Conservation (phyloP, 2,888 invertebrate genomes). For the Noctua pronuba region DNA sequence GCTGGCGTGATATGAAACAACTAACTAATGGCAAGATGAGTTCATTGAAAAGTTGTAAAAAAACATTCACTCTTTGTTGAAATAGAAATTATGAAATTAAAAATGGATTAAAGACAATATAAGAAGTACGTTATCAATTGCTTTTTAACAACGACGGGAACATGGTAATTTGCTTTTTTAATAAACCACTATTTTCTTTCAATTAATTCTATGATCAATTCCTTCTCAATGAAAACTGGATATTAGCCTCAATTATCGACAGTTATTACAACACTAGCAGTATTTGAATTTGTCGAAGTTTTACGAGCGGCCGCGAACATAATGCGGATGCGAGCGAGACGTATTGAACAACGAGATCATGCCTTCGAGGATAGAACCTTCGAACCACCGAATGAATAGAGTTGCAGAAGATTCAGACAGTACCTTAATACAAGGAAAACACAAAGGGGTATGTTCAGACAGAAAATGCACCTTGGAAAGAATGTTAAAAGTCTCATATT, state of each 20-base stretch:
- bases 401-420: constrained; percentile 28
- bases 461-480: not conserved
- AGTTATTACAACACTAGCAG: constrained; percentile 45
- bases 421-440: not conserved
- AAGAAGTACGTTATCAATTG: not conserved
- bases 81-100: not conserved
- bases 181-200: not conserved
- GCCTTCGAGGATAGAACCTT: constrained; percentile 67
- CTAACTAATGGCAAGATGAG: not conserved
- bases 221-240: not conserved
- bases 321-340: constrained; percentile 65
- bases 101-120: not conserved
- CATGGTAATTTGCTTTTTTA: not conserved
- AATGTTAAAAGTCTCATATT: too few relatives aligned
- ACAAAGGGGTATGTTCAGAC: not conserved
- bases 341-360: constrained; percentile 72
- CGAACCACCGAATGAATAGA: not conserved
- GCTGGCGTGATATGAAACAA: too few relatives aligned
- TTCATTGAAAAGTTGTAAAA: not conserved
- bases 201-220: not conserved
- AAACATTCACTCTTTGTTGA: not conserved
- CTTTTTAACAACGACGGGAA: not conserved
- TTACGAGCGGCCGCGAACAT: constrained; percentile 64
- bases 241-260: not conserved
- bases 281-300: constrained; percentile 70